Evolutionary conservation across 2,113 vertebrate genomes (phyloP).

Genomic region (Zosterops japonicus): DNA sequence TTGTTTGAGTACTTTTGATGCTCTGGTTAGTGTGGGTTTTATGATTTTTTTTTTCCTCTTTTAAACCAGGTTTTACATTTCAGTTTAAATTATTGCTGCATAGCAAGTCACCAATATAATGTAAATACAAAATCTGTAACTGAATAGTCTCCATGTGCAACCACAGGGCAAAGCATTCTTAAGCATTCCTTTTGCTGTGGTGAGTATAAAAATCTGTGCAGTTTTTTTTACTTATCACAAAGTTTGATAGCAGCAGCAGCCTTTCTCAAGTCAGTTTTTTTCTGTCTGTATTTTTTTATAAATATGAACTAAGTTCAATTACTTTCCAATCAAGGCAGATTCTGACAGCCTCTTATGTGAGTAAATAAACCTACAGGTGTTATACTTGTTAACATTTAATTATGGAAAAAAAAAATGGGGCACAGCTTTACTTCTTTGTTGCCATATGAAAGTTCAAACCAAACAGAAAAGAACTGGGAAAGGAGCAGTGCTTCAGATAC

Average conservation of each 20-base stretch:
- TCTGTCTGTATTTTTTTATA: constrained; percentile 60
- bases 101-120: background rate
- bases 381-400: constrained; percentile 46
- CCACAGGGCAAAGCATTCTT: background rate
- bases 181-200: background rate
- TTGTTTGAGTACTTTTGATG: background rate
- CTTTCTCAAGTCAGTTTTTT: background rate
- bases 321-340: constrained; percentile 67
- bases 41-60: background rate
- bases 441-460: background rate
- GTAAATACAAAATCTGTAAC: background rate
- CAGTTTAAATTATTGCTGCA: background rate
- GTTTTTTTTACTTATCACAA: background rate
- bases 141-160: background rate
- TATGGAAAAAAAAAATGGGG: background rate
- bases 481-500: background rate
- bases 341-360: constrained; percentile 73
- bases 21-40: background rate
- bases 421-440: constrained; percentile 29
- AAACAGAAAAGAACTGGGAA: background rate
- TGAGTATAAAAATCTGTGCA: background rate
- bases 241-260: background rate
- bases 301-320: constrained; percentile 73
- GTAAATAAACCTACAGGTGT: constrained; percentile 61
- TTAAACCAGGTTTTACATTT: background rate